Conservation (phyloP, 53 echinoderm and acorn worm species). For the Holothuria leucospilota region DNA sequence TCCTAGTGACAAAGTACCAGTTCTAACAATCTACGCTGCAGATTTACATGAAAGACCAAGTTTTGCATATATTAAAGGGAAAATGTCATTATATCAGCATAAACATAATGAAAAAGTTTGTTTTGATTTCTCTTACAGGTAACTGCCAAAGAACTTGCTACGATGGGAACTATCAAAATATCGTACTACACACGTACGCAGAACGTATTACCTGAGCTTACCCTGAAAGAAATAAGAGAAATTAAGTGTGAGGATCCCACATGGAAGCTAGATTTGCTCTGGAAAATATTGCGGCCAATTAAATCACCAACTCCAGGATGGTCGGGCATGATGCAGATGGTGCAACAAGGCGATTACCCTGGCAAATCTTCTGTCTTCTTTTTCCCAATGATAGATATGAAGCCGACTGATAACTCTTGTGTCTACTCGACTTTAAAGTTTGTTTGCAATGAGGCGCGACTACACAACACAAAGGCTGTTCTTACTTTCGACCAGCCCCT, state of each 20-base stretch:
- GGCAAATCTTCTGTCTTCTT: conserved; percentile 59
- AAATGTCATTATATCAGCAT: too few relatives aligned
- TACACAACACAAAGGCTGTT: conserved; percentile 44
- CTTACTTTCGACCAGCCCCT: conserved; percentile 71
- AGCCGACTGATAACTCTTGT: conserved; percentile 52
- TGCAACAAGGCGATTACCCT: conserved; percentile 50
- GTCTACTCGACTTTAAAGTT: conserved; percentile 56
- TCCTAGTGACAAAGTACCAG: too few relatives aligned
- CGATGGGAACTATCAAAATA: background rate
- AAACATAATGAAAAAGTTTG: too few relatives aligned
- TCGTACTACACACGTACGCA: background rate
- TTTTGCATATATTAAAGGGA: too few relatives aligned
- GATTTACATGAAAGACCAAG: too few relatives aligned
- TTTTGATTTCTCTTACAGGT: too few relatives aligned
- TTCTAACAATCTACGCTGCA: too few relatives aligned
- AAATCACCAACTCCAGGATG: conserved; percentile 47
- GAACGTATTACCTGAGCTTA: conserved; percentile 8
- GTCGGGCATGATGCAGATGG: conserved; percentile 48
- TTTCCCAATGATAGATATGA: conserved; percentile 69
- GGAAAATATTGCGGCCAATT: conserved; percentile 46
- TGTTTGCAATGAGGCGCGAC: conserved; percentile 46
- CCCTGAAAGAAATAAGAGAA: conserved; percentile 35
- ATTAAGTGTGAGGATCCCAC: conserved; percentile 35
- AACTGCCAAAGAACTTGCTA: too few relatives aligned
- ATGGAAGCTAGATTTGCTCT: conserved; percentile 55